A percentile compares a stretch with the other conserved stretches of the same genome.
Conservation (phyloP, 2,113 vertebrate species). For the Eleginops maclovinus region DNA sequence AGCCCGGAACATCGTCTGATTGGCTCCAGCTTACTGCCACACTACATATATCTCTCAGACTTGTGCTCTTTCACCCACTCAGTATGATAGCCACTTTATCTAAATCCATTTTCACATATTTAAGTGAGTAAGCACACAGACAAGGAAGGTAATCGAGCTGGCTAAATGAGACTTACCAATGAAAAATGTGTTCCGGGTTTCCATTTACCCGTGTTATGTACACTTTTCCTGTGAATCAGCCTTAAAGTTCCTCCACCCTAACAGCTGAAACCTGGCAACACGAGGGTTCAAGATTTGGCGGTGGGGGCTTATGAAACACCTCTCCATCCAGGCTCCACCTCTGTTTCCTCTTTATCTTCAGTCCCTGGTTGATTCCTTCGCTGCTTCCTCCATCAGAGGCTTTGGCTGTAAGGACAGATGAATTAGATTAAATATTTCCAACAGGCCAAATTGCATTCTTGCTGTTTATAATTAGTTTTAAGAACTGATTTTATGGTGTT, state of each 20-base stretch:
- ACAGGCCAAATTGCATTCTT: conserved; percentile 12
- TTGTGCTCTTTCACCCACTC: neutral
- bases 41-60: neutral
- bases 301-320: conserved; percentile 66
- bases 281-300: conserved; percentile 26
- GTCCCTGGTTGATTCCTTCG: conserved; percentile 15
- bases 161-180: conserved; percentile 20
- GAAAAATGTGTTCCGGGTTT: conserved; percentile 28
- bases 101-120: conserved; percentile 15
- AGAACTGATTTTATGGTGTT: neutral
- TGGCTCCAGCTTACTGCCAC: conserved; percentile 8
- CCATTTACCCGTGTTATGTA: neutral
- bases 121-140: conserved; percentile 14
- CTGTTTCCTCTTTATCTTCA: conserved; percentile 46
- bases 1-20: conserved; percentile 29
- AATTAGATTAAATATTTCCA: conserved; percentile 14
- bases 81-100: conserved; percentile 19
- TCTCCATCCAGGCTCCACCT: conserved; percentile 49
- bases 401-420: conserved; percentile 22
- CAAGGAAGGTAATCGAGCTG: conserved; percentile 42
- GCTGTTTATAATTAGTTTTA: neutral
- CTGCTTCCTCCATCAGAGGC: conserved; percentile 11
- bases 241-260: conserved; percentile 35
- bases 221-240: conserved; percentile 32
- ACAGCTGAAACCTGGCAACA: conserved; percentile 53